Evolutionary conservation across 2,888 invertebrate genomes (phyloP), one percentile per base, ranked within the genome.

Genomic region (Zonitis immaculata): DNA sequence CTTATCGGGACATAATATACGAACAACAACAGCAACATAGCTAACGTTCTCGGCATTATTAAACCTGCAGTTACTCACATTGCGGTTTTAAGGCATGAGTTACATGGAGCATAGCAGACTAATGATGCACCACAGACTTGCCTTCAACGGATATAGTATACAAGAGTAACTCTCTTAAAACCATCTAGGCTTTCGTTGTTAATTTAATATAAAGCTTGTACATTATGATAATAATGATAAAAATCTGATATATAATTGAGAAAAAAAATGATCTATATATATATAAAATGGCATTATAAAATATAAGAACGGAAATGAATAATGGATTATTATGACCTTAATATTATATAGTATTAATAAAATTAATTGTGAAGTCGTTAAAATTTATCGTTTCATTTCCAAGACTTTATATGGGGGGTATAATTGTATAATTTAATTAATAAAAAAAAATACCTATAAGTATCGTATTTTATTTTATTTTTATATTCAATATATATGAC

Each of bases 31-130:
- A n/a, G n/a, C n/a, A n/a, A 14, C 62, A 59, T 64, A 60, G 58
- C 62, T 52, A 51, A 58, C 65, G 63, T 57, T 67, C 65, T 66
- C 67, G 69, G 69, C 72, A 69, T 73, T 73, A 73, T 74, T 73
- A 73, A 73, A 71, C 70, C 64, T 65, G 70, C 70, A 70, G 71
- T 74, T 73, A 73, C 70, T 73, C 73, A 74, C 69, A 66, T 65
- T 71, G 73, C 68, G 73, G 73, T 71, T 71, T 60, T 57, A 60
- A 59, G 70, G 66, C 68, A 67, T 72, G 71, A 72, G 69, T 72
- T 71, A 69, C 62, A 62, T 61, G 59, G 63, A 18, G 63, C 69
- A 61, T 66, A 66, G 68, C 68, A 71, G 70, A 70, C 66, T 69
- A 71, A 70, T 70, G 70, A 70, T 69, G 69, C 70, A 69, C 70